Evolutionary conservation across 2,888 invertebrate species (phyloP).

Genomic region (Fragum fragum): DNA sequence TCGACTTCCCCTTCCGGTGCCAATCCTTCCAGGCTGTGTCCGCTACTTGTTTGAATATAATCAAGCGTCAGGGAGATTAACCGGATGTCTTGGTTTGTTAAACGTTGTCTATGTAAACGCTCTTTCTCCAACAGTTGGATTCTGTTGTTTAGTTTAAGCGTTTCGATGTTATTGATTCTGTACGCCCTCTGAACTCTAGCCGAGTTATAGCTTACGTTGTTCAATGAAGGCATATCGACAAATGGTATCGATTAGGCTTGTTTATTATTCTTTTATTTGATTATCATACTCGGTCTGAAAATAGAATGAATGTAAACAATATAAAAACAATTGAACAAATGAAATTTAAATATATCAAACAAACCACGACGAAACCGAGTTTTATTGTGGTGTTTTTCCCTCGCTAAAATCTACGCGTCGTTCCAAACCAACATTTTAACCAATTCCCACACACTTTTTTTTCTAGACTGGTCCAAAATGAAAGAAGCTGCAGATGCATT

Average conservation of each 20-base stretch:
- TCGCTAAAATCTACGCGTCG: too few species aligned
- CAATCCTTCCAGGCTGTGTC: constrained; percentile 81
- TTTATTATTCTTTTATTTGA: constrained; percentile 5
- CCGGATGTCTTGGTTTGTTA: constrained; percentile 83
- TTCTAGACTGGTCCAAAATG: too few species aligned
- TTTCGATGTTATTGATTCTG: constrained; percentile 83
- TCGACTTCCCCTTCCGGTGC: constrained; percentile 62
- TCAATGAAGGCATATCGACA: constrained; percentile 69
- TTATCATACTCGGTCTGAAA: not conserved
- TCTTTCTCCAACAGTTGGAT: constrained; percentile 81
- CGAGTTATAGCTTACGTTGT: constrained; percentile 79
- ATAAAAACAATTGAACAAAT: not conserved
- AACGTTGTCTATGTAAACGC: constrained; percentile 73
- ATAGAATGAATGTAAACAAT: not conserved
- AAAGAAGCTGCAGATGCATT: too few species aligned
- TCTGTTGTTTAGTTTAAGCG: constrained; percentile 73
- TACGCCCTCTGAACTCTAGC: constrained; percentile 81
- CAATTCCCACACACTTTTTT: too few species aligned
- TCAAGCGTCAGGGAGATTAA: constrained; percentile 81
- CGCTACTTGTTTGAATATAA: constrained; percentile 83
- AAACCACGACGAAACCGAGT: too few species aligned
- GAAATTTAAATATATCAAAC: too few species aligned
- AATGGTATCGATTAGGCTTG: constrained; percentile 11
- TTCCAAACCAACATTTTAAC: too few species aligned
- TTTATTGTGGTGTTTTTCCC: too few species aligned